phyloP scores from a whole-genome alignment of 2,113 vertebrate species.

The Okapia johnstoni region DNA sequence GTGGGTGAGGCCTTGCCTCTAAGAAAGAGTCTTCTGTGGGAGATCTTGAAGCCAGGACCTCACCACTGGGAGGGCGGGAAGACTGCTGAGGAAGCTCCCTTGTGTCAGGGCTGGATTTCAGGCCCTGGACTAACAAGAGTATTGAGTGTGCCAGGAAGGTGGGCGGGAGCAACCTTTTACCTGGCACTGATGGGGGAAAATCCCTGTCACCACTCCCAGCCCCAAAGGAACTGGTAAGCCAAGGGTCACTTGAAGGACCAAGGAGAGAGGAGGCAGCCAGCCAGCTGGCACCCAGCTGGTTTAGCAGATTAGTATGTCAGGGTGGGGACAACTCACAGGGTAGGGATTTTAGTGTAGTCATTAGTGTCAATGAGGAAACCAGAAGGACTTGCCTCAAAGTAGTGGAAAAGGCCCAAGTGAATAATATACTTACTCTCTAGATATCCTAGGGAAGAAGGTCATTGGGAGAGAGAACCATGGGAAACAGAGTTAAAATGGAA shows the following conservation, averaged over 20 bases:
- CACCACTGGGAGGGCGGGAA: not conserved
- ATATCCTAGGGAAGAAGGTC: conserved; percentile 77
- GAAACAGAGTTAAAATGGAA: conserved; percentile 70
- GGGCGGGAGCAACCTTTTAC: not conserved
- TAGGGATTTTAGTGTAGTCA: conserved; percentile 48
- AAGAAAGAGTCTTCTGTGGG: not conserved
- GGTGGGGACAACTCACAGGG: not conserved
- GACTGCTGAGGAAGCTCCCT: not conserved
- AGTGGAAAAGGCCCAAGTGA: conserved; percentile 69
- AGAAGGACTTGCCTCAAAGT: conserved; percentile 65
- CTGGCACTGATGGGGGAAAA: not conserved
- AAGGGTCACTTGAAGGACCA: conserved; percentile 40
- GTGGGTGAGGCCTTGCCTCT: not conserved
- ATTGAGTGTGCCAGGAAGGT: not conserved
- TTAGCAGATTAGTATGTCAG: conserved; percentile 64
- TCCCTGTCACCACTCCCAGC: conserved; percentile 17
- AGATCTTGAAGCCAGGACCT: not conserved
- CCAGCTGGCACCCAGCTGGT: conserved; percentile 6
- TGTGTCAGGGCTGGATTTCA: not conserved
- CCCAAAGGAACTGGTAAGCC: conserved; percentile 50
- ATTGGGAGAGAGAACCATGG: conserved; percentile 73
- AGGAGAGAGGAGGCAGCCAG: not conserved
- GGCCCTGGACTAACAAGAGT: not conserved
- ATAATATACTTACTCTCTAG: conserved; percentile 80
- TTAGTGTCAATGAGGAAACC: conserved; percentile 52